Percentiles rank a stretch among this genome's conserved stretches.
phyloP scores from a whole-genome alignment of 2,888 invertebrate genomes.

The Neria commutata region DNA sequence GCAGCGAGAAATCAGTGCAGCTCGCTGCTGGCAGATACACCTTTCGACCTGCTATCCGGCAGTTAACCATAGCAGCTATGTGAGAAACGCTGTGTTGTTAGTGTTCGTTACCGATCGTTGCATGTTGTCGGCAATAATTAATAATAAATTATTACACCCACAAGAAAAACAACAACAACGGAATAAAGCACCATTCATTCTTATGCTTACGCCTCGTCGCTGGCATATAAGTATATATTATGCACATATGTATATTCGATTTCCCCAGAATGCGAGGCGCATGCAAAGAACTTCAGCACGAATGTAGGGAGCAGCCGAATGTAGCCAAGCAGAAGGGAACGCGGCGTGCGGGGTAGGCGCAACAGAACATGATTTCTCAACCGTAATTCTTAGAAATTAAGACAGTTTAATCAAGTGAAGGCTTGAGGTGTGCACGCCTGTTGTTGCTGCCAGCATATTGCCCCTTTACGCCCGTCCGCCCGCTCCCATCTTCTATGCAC shows the following conservation, averaged over 20 bases:
- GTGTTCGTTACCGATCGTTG: conserved; percentile 9
- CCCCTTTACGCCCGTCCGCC: conserved; percentile 37
- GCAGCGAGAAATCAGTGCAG: neutral
- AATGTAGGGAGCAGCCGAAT: conserved; percentile 33
- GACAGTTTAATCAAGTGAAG: conserved; percentile 42
- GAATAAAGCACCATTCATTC: conserved; percentile 1
- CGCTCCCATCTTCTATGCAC: conserved; percentile 31
- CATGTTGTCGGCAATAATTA: conserved; percentile 11
- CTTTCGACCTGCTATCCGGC: no score
- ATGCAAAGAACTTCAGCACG: conserved; percentile 46
- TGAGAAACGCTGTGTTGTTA: neutral
- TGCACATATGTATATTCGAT: no score
- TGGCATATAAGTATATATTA: no score
- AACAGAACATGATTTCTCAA: conserved; percentile 32
- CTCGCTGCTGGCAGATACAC: no score
- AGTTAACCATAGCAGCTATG: no score
- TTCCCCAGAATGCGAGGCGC: neutral
- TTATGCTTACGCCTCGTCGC: neutral
- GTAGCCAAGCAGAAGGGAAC: neutral
- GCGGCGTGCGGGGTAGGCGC: neutral
- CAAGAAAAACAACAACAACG: neutral
- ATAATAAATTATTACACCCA: neutral
- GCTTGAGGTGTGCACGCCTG: neutral
- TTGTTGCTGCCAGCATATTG: conserved; percentile 34
- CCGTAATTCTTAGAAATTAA: conserved; percentile 55